Percentiles rank a stretch among this genome's conserved stretches.
phyloP scores from a whole-genome alignment of 2,113 vertebrate genomes.

The Conger conger region DNA sequence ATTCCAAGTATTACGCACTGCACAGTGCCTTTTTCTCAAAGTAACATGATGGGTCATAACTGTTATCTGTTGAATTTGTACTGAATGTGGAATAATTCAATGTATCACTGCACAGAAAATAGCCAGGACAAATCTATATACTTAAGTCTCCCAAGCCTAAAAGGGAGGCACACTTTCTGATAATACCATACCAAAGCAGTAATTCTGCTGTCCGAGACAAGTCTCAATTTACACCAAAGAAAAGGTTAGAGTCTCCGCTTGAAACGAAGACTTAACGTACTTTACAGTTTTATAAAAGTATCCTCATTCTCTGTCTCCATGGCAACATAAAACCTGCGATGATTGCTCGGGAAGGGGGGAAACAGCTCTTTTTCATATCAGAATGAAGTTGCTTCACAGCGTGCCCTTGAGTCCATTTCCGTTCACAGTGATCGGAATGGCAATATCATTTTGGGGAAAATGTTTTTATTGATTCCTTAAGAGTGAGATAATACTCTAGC shows the following conservation, averaged over 20 bases:
- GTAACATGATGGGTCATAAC: neutral
- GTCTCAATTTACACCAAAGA: constrained; percentile 17
- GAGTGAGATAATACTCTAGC: neutral
- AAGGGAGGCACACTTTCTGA: constrained; percentile 33
- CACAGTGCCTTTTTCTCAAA: neutral
- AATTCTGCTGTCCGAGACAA: constrained; percentile 33
- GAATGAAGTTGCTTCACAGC: neutral
- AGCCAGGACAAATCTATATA: constrained; percentile 26
- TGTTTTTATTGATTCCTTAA: neutral
- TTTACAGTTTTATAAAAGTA: constrained; percentile 36
- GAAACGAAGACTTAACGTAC: constrained; percentile 7
- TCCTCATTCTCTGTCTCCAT: constrained; percentile 36
- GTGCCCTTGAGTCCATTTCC: neutral
- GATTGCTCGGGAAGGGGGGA: constrained; percentile 21
- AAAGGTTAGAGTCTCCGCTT: constrained; percentile 31
- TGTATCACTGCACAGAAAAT: constrained; percentile 21
- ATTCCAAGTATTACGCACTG: neutral
- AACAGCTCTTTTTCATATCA: neutral
- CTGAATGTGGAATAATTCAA: neutral
- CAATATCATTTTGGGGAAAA: neutral
- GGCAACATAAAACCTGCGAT: constrained; percentile 36
- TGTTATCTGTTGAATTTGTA: neutral
- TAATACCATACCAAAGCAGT: constrained; percentile 45
- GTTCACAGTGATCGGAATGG: neutral
- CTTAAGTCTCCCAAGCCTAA: constrained; percentile 31